Evolutionary conservation across 2,113 vertebrate genomes (phyloP).

Genomic region (Hippocampus barbouri): DNA sequence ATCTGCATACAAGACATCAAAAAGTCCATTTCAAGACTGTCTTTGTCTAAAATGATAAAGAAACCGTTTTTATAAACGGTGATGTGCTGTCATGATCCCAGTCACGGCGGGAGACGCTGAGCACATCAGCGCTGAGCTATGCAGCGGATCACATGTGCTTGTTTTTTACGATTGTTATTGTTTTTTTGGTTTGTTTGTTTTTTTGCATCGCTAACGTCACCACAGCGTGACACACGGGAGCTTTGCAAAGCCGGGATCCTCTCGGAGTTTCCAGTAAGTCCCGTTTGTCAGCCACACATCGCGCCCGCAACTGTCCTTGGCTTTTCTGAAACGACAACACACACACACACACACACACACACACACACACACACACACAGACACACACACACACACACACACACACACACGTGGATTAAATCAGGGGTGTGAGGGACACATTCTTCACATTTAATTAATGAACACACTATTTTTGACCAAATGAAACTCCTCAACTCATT

Average conservation of each 20-base stretch:
- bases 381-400: too few relatives aligned
- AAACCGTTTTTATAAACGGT: neutral
- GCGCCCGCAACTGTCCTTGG: slow-evolving; percentile 75
- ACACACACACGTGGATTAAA: too few relatives aligned
- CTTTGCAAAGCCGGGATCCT: slow-evolving; percentile 80
- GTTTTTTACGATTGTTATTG: neutral
- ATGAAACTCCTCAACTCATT: too few relatives aligned
- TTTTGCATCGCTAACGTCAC: slow-evolving; percentile 51
- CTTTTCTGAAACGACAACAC: slow-evolving; percentile 63
- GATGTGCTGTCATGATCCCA: slow-evolving; percentile 51
- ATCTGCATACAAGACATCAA: too few relatives aligned
- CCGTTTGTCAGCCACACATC: slow-evolving; percentile 86
- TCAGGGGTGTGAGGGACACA: too few relatives aligned
- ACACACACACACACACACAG: too few relatives aligned
- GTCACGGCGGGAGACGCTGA: slow-evolving; percentile 35
- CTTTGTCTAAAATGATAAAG: too few relatives aligned
- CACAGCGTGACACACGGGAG: slow-evolving; percentile 78
- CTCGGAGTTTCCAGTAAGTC: slow-evolving; percentile 85
- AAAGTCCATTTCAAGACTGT: too few relatives aligned
- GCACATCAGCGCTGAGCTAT: slow-evolving; percentile 50
- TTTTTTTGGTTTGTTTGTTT: neutral
- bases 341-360: neutral
- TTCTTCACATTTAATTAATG: too few relatives aligned
- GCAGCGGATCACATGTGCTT: slow-evolving; percentile 55
- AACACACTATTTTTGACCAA: too few relatives aligned